A percentile compares a stretch with the other conserved stretches of the same genome.
phyloP scores from a whole-genome alignment of 2,113 vertebrate genomes.

The Upupa epops region DNA sequence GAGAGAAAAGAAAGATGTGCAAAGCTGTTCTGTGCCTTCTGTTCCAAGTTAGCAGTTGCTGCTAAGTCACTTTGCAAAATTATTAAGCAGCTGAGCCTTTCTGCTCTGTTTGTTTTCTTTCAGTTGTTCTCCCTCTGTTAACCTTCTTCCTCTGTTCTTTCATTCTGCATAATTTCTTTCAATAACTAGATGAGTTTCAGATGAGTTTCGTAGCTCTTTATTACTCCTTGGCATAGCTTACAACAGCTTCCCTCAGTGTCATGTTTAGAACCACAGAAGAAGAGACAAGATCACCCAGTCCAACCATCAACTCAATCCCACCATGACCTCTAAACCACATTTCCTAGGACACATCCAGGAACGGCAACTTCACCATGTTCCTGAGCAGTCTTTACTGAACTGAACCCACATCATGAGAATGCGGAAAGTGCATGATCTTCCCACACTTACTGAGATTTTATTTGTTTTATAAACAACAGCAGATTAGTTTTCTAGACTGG shows the following conservation, averaged over 20 bases:
- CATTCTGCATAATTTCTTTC: not conserved
- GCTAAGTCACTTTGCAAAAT: constrained; percentile 11
- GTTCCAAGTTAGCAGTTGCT: not conserved
- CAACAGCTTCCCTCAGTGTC: not conserved
- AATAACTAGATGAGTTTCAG: not conserved
- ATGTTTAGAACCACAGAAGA: too few relatives aligned
- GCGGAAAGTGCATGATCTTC: not conserved
- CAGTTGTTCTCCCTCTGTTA: not conserved
- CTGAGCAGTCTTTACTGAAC: not conserved
- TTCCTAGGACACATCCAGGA: too few relatives aligned
- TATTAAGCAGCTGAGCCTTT: not conserved
- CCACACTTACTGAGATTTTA: not conserved
- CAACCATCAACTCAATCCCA: too few relatives aligned
- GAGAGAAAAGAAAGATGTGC: not conserved
- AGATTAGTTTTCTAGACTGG: not conserved
- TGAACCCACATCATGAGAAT: not conserved
- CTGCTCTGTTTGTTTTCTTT: constrained; percentile 17
- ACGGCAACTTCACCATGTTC: too few relatives aligned
- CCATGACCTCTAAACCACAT: too few relatives aligned
- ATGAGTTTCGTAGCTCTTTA: not conserved
- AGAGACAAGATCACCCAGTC: too few relatives aligned
- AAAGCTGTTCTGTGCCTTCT: not conserved
- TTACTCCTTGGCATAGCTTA: not conserved
- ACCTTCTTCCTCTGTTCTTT: not conserved
- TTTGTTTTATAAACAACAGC: not conserved